Evolutionary conservation across 2,797 vertebrate genomes (phyloP).

Genomic region (Clarias platycephalus): DNA sequence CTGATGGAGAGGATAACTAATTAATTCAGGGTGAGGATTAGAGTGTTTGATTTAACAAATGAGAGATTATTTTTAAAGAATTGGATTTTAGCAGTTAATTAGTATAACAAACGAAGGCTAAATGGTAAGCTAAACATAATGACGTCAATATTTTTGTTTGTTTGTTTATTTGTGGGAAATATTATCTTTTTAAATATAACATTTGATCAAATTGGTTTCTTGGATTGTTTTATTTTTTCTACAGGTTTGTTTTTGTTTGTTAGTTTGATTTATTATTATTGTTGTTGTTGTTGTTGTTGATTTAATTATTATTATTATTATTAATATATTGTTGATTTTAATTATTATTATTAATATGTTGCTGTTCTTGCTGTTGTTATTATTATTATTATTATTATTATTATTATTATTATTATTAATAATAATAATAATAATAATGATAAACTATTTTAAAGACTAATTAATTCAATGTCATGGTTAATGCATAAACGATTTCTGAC

Average conservation of each 20-base stretch:
- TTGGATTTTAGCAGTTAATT: background rate
- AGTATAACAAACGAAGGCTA: background rate
- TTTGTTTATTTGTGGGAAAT: background rate
- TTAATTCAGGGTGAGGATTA: background rate
- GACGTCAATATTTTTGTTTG: background rate
- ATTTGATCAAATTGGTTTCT: background rate
- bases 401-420: too few species aligned
- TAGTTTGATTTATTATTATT: too few species aligned
- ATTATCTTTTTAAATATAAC: background rate
- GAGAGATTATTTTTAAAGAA: background rate
- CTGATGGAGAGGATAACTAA: background rate
- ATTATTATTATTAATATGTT: too few species aligned
- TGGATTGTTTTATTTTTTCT: too few species aligned
- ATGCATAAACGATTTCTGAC: background rate
- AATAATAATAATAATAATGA: too few species aligned
- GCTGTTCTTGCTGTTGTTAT: too few species aligned
- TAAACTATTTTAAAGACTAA: background rate
- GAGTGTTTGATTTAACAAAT: background rate
- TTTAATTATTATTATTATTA: too few species aligned
- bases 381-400: too few species aligned
- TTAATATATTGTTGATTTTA: too few species aligned
- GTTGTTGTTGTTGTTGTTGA: too few species aligned
- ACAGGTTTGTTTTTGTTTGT: too few species aligned
- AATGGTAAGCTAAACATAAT: background rate
- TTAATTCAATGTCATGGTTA: background rate